phyloP scores from a whole-genome alignment of 30 jellyfish, hydroid and myxozoan genomes.

The Catostylus mosaicus region DNA sequence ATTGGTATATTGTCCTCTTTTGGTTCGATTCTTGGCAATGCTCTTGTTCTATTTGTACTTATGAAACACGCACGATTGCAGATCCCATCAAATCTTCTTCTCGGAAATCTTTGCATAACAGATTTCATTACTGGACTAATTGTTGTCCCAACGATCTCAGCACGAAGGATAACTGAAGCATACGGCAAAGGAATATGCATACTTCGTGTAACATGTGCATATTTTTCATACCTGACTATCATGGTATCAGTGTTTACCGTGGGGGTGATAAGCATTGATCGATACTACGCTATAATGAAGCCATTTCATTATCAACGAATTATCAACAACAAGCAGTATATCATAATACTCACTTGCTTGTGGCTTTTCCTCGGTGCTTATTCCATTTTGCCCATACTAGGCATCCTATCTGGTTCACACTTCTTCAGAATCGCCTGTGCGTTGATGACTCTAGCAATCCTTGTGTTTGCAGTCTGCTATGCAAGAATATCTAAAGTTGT shows the following conservation, averaged over 20 bases:
- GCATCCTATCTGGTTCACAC: slow-evolving; percentile 26
- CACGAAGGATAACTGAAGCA: slow-evolving; percentile 55
- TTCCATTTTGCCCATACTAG: slow-evolving; percentile 9
- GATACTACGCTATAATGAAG: slow-evolving; percentile 46
- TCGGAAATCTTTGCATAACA: slow-evolving; percentile 54
- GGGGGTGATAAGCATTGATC: slow-evolving; percentile 47
- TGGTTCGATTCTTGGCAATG: slow-evolving; percentile 38
- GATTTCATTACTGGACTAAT: slow-evolving; percentile 50
- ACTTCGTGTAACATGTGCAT: slow-evolving; percentile 43
- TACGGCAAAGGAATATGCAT: slow-evolving; percentile 40
- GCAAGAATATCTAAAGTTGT: slow-evolving; percentile 31
- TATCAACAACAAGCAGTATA: not conserved
- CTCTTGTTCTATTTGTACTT: slow-evolving; percentile 24
- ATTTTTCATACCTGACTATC: slow-evolving; percentile 34
- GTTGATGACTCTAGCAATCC: slow-evolving; percentile 3
- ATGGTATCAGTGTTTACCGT: slow-evolving; percentile 25
- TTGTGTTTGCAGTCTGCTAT: slow-evolving; percentile 21
- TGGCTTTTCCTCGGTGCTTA: slow-evolving; percentile 43
- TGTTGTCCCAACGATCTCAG: slow-evolving; percentile 37
- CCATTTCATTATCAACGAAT: slow-evolving; percentile 38
- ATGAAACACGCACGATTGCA: slow-evolving; percentile 28
- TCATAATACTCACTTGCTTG: not conserved
- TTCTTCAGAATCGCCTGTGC: slow-evolving; percentile 37
- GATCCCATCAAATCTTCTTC: slow-evolving; percentile 48
- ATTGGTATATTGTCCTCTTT: slow-evolving; percentile 18